Base-by-base conservation (phyloP, 2,113 vertebrate species). In the Nothoprocta pentlandii region DNA sequence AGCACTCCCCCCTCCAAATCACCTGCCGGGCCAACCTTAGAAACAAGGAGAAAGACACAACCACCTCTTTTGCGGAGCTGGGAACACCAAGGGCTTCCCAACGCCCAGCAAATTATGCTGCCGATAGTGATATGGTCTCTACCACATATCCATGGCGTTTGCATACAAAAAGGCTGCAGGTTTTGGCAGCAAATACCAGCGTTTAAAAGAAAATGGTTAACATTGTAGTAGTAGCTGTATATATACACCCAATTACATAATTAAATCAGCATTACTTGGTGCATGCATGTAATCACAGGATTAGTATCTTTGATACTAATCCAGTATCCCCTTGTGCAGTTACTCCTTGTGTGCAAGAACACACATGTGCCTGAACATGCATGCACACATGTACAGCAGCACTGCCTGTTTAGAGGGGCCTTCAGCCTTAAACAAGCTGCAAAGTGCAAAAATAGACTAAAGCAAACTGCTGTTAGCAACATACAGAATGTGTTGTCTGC, bases 371-470 rank as follows among this genome's bases (percentile, higher is more conserved):
- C 89, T 44, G 39, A 66, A 73, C 0, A 2, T 11, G 4, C 1
- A 2, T 8, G 7, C 13, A 3, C 14, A 15, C 3, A 1, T 4
- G 46, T 10, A 25, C 12, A 66, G 2, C 11, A 71, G 53, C 56
- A 11, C 28, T 10, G 2, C 0, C 5, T 3, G 8, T 28, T 49
- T 58, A 82, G 59, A 59, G 30, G 25, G 7, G 53, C 25, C 41
- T 51, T 53, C 62, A 61, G 47, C 47, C 42, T 75, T 75, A 59
- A 85, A 62, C 20, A 21, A 49, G 22, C 49, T 49, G 21, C 49
- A 49, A 49, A 62, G 13, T 41, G 39, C 36, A 90, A 77, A 80
- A 53, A 34, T 0, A 19, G 15, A 81, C 21, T 3, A n/a, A 3
- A 9, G 56, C 6, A 16, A 84, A 42, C 1, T 39, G 30, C 41